These are phyloP conservation scores for Danionella dracula DNA, from an alignment of 2,797 vertebrate genomes.

Conservation along the genomic window DNA sequence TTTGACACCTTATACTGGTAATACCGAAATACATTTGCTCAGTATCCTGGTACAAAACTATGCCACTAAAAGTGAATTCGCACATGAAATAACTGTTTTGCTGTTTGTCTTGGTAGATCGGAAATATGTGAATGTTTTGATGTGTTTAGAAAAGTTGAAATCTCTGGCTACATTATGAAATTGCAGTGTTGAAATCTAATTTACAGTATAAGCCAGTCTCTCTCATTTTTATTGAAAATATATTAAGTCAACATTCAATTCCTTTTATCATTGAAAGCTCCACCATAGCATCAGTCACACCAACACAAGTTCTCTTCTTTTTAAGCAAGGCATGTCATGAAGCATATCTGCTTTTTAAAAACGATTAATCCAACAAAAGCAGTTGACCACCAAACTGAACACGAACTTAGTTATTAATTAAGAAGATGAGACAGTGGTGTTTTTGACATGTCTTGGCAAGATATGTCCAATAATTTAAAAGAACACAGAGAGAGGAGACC, in stretches of 20 bases:
- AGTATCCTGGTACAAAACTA: too few species aligned
- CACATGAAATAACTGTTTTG: too few species aligned
- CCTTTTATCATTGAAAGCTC: not conserved
- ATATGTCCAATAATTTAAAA: conserved; percentile 26
- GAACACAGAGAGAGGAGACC: conserved; percentile 15
- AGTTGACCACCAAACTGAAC: not conserved
- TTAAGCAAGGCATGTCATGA: conserved; percentile 2
- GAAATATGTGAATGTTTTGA: not conserved
- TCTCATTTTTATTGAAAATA: conserved; percentile 16
- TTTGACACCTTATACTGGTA: too few species aligned
- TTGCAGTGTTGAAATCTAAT: conserved; percentile 11
- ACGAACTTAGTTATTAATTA: conserved; percentile 1
- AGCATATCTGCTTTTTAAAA: conserved; percentile 9
- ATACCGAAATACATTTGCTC: too few species aligned
- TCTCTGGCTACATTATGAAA: conserved; percentile 6
- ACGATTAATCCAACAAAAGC: not conserved
- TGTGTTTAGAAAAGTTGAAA: not conserved
- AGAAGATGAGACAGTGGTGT: conserved; percentile 1
- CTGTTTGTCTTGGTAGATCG: too few species aligned
- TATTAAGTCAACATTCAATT: conserved; percentile 14
- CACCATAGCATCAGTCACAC: conserved; percentile 16
- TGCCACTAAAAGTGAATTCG: too few species aligned
- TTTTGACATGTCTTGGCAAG: conserved; percentile 15
- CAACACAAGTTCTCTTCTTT: conserved; percentile 5
- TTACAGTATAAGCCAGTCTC: conserved; percentile 21